Base-by-base conservation (phyloP, 2,113 vertebrate species). In the Neopipo cinnamomea region DNA sequence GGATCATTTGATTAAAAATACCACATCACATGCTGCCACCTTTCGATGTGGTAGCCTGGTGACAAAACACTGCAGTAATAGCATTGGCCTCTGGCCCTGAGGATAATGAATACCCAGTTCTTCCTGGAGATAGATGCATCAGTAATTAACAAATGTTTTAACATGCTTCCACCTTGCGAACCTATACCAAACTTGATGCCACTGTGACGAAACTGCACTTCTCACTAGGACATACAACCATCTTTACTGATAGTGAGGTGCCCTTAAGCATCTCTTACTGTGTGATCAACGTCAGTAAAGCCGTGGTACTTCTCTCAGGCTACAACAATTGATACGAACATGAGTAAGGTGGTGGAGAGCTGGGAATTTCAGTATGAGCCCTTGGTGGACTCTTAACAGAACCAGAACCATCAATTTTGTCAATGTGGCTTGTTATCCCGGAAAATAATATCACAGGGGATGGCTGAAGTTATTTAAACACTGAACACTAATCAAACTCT, bases 221-320 rank as follows among this genome's bases (percentile, higher is more conserved):
- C 25, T 56, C 18, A 20, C 68, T 67, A 55, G 49, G 46, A n/a
- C 24, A 39, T 63, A 27, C 6, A 44, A 19, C 55, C 52, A 2
- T 59, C 13, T 22, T 62, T 80, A 50, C 59, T 76, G 44, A 50
- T 80, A 42, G 14, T 85, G 50, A 80, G 59, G 46, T 12, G 8
- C 39, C 13, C 9, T 89, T 56, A 39, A 85, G 12, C 21, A 37
- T 39, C 35, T 94, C 70, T 71, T 46, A 37, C 17, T 42, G 19
- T 35, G 25, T 22, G 20, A 75, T 35, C 17, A 21, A 7, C 25
- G 19, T 41, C 53, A 72, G 41, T 66, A 80, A 74, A 92, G 56
- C 8, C 0, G 0, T 24, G 17, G 46, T n/a, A 18, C 11, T 63
- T 74, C 59, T 77, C n/a, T 72, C 56, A 47, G 37, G 41, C 12